A percentile compares a stretch with the other conserved stretches of the same genome.
These are phyloP conservation scores for Pantelozetes paolii DNA, from an alignment of 2,888 invertebrate genomes.

Conservation along the genomic window DNA sequence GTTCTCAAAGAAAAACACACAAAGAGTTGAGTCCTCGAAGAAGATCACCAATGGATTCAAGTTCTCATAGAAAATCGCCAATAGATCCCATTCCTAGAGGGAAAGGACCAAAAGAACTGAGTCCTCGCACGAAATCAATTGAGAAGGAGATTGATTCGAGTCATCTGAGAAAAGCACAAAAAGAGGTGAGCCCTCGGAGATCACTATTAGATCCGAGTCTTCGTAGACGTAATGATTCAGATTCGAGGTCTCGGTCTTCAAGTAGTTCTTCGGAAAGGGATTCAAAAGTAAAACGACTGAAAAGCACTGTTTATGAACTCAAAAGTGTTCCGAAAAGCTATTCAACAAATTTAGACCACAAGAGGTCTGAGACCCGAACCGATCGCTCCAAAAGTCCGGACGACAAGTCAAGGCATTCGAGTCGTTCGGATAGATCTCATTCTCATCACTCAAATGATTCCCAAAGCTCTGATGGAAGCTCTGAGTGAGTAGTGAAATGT, in stretches of 20 bases:
- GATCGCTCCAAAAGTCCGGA: constrained; percentile 9
- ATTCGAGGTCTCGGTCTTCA: constrained; percentile 6
- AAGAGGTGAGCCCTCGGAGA: too few species aligned
- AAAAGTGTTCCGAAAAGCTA: constrained; percentile 17
- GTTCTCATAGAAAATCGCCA: too few species aligned
- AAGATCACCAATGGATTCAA: too few species aligned
- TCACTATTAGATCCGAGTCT: too few species aligned
- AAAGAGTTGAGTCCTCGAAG: neutral
- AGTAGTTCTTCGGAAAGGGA: neutral
- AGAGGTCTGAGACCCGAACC: neutral
- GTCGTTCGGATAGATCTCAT: constrained; percentile 1
- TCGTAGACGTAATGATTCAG: neutral
- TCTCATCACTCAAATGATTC: constrained; percentile 21
- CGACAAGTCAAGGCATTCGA: neutral
- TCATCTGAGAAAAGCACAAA: too few species aligned
- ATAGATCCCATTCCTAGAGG: too few species aligned
- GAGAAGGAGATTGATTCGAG: too few species aligned
- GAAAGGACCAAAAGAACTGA: too few species aligned
- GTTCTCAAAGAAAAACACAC: neutral
- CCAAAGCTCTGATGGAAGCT: neutral
- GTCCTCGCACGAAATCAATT: too few species aligned
- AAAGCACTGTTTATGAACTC: neutral
- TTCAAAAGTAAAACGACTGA: neutral
- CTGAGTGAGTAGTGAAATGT: too few species aligned
- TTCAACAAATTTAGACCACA: too few species aligned